Evolutionary conservation across 1,140 invertebrate species (phyloP).

Genomic region (Drosophila aff.): DNA sequence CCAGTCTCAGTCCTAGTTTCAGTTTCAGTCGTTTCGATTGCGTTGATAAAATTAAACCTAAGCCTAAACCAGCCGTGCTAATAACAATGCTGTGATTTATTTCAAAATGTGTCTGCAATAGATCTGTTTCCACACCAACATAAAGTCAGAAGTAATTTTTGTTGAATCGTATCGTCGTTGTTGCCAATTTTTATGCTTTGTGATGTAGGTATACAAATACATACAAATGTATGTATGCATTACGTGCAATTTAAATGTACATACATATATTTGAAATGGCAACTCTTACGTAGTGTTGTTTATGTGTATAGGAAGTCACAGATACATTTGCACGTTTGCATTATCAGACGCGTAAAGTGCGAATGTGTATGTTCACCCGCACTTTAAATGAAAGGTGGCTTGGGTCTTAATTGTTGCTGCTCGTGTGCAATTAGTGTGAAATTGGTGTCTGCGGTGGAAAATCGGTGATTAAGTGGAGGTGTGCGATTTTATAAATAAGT

Average conservation of each 20-base stretch:
- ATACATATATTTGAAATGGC: slow-evolving; percentile 36
- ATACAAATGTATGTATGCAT: slow-evolving; percentile 27
- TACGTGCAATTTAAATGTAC: slow-evolving; percentile 22
- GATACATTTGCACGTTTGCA: slow-evolving; percentile 9
- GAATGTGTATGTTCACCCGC: slow-evolving; percentile 12
- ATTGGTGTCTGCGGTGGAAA: slow-evolving; percentile 36
- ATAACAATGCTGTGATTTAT: slow-evolving; percentile 22
- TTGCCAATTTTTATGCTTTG: slow-evolving; percentile 25
- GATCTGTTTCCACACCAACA: background rate
- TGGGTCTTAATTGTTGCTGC: slow-evolving; percentile 45
- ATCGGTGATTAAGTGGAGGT: slow-evolving; percentile 57
- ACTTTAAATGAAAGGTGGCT: slow-evolving; percentile 25
- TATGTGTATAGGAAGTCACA: slow-evolving; percentile 36
- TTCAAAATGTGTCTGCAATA: slow-evolving; percentile 30
- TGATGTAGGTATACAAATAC: slow-evolving; percentile 27
- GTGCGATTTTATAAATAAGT: slow-evolving; percentile 58
- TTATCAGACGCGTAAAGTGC: slow-evolving; percentile 19
- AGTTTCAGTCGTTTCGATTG: slow-evolving; percentile 44
- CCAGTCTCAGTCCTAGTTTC: slow-evolving; percentile 42
- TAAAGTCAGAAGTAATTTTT: slow-evolving; percentile 1
- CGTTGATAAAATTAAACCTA: slow-evolving; percentile 28
- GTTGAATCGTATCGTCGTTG: slow-evolving; percentile 5
- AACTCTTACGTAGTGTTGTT: slow-evolving; percentile 46
- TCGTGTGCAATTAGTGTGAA: slow-evolving; percentile 53
- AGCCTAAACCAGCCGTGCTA: slow-evolving; percentile 14